phyloP scores from a whole-genome alignment of 2,113 vertebrate species.

The Ptyas mucosa region DNA sequence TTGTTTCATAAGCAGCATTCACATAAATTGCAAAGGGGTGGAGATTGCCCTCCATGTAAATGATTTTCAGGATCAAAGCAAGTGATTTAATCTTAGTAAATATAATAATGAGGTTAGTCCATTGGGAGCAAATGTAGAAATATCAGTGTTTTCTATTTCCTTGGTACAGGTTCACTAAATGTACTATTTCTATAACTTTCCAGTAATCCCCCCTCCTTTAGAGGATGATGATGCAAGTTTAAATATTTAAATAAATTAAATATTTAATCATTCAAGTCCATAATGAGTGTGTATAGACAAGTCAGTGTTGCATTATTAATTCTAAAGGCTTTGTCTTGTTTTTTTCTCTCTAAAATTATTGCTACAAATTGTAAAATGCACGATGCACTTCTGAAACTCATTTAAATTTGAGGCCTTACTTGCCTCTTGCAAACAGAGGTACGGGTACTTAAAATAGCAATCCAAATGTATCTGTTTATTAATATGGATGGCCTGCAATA shows the following conservation, averaged over 20 bases:
- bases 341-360: neutral
- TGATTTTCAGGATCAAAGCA: neutral
- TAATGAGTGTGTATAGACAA: neutral
- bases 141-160: neutral
- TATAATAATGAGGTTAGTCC: neutral
- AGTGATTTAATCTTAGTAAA: neutral
- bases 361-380: neutral
- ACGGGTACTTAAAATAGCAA: neutral
- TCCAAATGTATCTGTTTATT: neutral
- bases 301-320: neutral
- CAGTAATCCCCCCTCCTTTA: rapidly evolving
- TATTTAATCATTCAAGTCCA: neutral
- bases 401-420: neutral
- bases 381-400: neutral
- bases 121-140: neutral
- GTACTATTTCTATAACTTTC: neutral
- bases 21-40: neutral
- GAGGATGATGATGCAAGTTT: neutral
- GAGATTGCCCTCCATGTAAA: neutral
- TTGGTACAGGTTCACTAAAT: neutral
- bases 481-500: neutral
- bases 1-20: neutral
- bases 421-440: neutral
- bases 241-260: neutral
- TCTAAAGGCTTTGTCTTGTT: neutral